Conservation (phyloP, 1,140 invertebrate genomes). For the Nephila pilipes region DNA sequence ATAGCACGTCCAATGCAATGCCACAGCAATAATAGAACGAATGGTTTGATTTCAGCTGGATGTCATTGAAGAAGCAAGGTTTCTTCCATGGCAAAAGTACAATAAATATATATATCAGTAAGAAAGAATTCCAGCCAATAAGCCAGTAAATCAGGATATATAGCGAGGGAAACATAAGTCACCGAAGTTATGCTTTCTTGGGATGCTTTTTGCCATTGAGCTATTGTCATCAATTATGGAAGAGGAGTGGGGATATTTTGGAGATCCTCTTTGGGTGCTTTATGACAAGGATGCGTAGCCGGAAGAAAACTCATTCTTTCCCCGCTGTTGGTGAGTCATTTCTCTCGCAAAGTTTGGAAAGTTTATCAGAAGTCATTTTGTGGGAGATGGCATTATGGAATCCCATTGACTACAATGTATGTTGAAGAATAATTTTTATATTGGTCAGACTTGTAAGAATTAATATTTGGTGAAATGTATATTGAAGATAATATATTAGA, state of each 20-base stretch:
- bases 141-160: background rate
- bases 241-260: background rate
- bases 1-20: background rate
- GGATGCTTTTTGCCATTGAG: background rate
- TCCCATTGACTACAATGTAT: too few relatives aligned
- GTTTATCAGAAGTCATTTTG: too few relatives aligned
- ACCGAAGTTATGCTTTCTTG: background rate
- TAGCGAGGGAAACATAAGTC: background rate
- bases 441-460: too few relatives aligned
- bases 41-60: background rate
- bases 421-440: too few relatives aligned
- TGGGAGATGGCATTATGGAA: too few relatives aligned
- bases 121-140: background rate
- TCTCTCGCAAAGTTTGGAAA: too few relatives aligned
- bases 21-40: background rate
- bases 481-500: too few relatives aligned
- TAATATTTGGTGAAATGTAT: too few relatives aligned
- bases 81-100: background rate
- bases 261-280: background rate
- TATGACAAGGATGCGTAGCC: background rate
- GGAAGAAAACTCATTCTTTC: too few relatives aligned
- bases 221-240: constrained; percentile 10
- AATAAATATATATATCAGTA: background rate
- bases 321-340: too few relatives aligned
- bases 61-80: background rate